Evolutionary conservation across 2,113 vertebrate genomes (phyloP).

Genomic region (Sinocyclocheilus anshuiensis): DNA sequence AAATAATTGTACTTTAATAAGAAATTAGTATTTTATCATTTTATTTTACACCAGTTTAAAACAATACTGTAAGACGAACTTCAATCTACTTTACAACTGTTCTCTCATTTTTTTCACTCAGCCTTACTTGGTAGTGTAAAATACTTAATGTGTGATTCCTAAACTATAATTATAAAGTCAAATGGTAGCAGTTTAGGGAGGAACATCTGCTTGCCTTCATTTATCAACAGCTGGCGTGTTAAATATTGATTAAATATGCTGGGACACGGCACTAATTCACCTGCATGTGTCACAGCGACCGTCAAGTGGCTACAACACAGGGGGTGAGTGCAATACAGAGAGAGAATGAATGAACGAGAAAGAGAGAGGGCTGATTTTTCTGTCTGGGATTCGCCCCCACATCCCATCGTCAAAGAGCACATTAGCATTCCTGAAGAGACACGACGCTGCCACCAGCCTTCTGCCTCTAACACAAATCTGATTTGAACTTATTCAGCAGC

Average conservation of each 20-base stretch:
- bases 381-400: conserved; percentile 10
- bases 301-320: background rate
- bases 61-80: background rate
- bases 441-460: background rate
- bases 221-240: conserved; percentile 12
- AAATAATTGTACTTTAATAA: background rate
- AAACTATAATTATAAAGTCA: conserved; percentile 7
- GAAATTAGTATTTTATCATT: background rate
- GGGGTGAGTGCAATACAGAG: background rate
- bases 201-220: background rate
- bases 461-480: background rate
- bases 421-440: conserved; percentile 3
- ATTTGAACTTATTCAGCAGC: background rate
- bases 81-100: background rate
- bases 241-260: conserved; percentile 26
- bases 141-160: background rate
- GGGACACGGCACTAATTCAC: conserved; percentile 14
- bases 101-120: background rate
- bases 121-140: background rate
- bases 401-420: conserved; percentile 23
- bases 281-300: background rate
- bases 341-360: background rate
- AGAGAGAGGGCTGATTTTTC: background rate
- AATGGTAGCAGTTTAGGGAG: background rate
- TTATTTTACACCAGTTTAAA: background rate